Conservation (phyloP, 2,797 vertebrate species). For the Gallinago solitaria region DNA sequence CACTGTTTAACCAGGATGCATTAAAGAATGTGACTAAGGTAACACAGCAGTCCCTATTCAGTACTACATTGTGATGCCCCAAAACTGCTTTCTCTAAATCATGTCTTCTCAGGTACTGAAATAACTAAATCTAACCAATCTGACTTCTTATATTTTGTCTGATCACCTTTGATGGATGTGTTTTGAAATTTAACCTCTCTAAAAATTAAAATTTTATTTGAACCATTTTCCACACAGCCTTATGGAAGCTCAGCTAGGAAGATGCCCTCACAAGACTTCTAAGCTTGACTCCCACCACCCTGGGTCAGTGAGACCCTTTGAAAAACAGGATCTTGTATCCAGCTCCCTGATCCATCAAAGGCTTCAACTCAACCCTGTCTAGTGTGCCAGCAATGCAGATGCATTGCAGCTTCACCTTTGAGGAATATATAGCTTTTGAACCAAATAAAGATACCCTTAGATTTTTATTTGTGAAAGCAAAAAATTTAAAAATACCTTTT, state of each 20-base stretch:
- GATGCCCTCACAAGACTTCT: background rate
- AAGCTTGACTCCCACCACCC: background rate
- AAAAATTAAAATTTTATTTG: background rate
- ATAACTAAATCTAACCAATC: background rate
- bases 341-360: background rate
- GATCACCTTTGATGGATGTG: background rate
- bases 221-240: background rate
- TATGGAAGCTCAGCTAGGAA: background rate
- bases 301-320: background rate
- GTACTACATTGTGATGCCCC: background rate
- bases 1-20: constrained; percentile 29
- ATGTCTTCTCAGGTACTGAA: constrained; percentile 10
- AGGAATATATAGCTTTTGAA: background rate
- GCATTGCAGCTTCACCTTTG: background rate
- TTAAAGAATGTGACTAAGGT: constrained; percentile 4
- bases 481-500: accelerated
- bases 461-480: background rate
- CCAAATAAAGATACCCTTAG: background rate
- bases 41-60: background rate
- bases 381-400: background rate
- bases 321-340: background rate
- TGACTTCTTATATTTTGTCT: constrained; percentile 23
- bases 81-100: background rate
- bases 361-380: background rate
- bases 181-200: background rate